Base-by-base conservation (phyloP, 2,113 vertebrate species). In the Chaenogobius annularis region DNA sequence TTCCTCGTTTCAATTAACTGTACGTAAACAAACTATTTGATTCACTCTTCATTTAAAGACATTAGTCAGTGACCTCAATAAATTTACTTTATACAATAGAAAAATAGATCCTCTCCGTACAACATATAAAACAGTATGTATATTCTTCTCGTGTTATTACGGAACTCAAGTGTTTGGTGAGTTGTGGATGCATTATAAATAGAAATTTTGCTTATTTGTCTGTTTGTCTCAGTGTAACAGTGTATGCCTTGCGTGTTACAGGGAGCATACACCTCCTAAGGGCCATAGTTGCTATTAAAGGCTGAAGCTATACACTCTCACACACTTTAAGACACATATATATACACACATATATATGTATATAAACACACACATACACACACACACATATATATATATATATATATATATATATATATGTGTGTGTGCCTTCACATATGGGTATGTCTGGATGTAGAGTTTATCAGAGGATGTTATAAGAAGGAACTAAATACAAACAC, bases 1-100 rank as follows among this genome's bases (percentile, higher is more conserved):
- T 85, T 66, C 78, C 86, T 85, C 65, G 68, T 78, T 85, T 87
- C 80, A 77, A 68, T 69, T 67, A 52, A 77, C 74, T 85, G 78
- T 83, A 79, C 82, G 87, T 79, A 87, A 84, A 86, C 83, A 79
- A 78, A 68, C 59, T 59, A 37, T 69, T 71, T 50, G 80, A 79
- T 75, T 56, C 69, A 55, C 63, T 66, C 63, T 58, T 78, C 48
- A 78, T 82, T 80, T 66, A 17, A 61, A 77, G 12, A 63, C 79
- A 88, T 54, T 54, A 54, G 50, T 10, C 50, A 54, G 9, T 20
- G 50, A 54, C 19, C 50, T 54, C 50, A n/a, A 20, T 83, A 90
- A 77, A 77, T 66, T 69, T 58, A 70, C 70, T 75, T 56, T 46
- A 12, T 46, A 46, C 10, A 46, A 46, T 11, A 46, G 44, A 46